These are phyloP conservation scores for Euproctis similis DNA, from an alignment of 2,888 invertebrate species.

Conservation along the genomic window DNA sequence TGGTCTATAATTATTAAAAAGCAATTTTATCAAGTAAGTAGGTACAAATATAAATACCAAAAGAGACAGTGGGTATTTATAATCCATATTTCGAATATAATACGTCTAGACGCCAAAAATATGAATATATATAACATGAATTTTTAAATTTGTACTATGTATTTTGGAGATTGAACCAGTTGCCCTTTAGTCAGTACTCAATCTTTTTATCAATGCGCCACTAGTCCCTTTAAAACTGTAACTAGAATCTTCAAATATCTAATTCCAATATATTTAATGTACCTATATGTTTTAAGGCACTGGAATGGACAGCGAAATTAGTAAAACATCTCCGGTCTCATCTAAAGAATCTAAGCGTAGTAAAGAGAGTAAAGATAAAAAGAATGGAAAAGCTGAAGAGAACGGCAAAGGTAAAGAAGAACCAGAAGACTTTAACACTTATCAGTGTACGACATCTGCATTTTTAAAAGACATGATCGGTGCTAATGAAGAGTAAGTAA, in stretches of 20 bases:
- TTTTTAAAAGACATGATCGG: slow-evolving; percentile 83
- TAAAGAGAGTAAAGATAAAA: slow-evolving; percentile 82
- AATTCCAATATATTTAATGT: too few species aligned
- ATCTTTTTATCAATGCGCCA: too few species aligned
- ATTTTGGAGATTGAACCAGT: too few species aligned
- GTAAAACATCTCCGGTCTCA: slow-evolving; percentile 84
- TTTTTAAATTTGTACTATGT: too few species aligned
- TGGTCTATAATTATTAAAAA: too few species aligned
- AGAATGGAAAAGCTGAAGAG: slow-evolving; percentile 61
- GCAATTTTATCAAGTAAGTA: too few species aligned
- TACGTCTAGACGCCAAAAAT: too few species aligned
- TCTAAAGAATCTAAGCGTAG: slow-evolving; percentile 88
- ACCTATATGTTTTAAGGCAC: slow-evolving; percentile 28
- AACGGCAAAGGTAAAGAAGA: slow-evolving; percentile 77
- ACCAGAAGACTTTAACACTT: slow-evolving; percentile 77
- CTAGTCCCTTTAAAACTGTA: too few species aligned
- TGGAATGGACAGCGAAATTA: slow-evolving; percentile 86
- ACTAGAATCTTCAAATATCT: too few species aligned
- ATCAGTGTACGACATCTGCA: slow-evolving; percentile 81
- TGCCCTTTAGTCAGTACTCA: too few species aligned
- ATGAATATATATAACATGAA: too few species aligned
- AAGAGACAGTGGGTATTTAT: neutral
- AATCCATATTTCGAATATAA: neutral
- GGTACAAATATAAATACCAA: neutral
- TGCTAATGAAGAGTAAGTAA: slow-evolving; percentile 81